Evolutionary conservation across 2,888 invertebrate species (phyloP), one percentile per base, ranked within the genome.

Genomic region (Mythimna loreyi): DNA sequence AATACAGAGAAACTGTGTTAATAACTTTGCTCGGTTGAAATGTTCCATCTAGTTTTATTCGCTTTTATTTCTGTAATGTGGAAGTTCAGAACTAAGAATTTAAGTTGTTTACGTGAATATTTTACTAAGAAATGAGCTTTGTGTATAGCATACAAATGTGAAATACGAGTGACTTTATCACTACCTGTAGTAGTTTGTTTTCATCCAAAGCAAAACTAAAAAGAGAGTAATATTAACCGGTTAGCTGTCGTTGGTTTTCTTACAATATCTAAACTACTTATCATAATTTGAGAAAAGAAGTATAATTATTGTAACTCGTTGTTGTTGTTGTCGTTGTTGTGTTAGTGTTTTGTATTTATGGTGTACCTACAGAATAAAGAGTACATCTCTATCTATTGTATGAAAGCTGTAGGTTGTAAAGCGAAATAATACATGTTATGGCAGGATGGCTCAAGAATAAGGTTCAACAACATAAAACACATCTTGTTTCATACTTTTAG

Each of bases 1-100:
- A 59, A 64, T 65, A 74, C 62, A 67, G 62, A n/a, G 66, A 67
- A 74, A 72, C 69, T 74, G 75, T 79, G 69, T 72, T 75, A 70
- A 79, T 78, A 80, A 71, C 72, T 63, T 66, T 58, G 60, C 60
- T 68, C 50, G 21, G 65, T 61, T 50, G 52, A 64, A 74, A 67
- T 52, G 61, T 65, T 40, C 50, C 33, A 63, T 78, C 40, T 28
- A 75, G 53, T 80, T 73, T 80, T 69, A 67, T 67, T 61, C 9
- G 40, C 19, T 67, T 72, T 67, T 76, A 68, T 65, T 61, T 79
- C 16, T 57, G 55, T 23, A 61, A 67, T 58, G 52, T 50, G 57
- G 19, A 62, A 72, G 49, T 72, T 66, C n/a, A 13, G 30, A 58
- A 56, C 28, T 52, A 45, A 50, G 45, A 70, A 75, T 59, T 59